Percentiles rank a stretch among this genome's conserved stretches.
Evolutionary conservation across 2,113 vertebrate genomes (phyloP).

Genomic region (Dipodomys merriami): DNA sequence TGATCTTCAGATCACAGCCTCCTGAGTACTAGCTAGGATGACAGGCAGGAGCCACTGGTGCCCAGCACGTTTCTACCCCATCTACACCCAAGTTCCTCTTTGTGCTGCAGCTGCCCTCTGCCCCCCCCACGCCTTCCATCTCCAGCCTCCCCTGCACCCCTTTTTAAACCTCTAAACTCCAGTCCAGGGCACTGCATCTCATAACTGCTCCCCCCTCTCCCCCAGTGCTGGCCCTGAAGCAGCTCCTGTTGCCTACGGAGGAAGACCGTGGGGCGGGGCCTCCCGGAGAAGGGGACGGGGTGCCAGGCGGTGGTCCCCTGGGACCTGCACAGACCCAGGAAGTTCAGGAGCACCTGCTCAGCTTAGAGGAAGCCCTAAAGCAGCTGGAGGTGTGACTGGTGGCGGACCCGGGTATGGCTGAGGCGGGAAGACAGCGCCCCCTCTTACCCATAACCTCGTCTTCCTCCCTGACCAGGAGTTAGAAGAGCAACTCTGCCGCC

Average conservation of each 20-base stretch:
- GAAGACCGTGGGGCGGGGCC: conserved; percentile 68
- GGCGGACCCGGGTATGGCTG: rapidly evolving
- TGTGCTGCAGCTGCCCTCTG: neutral
- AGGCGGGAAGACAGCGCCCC: neutral
- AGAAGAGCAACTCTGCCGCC: conserved; percentile 81
- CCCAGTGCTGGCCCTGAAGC: conserved; percentile 89
- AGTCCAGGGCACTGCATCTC: neutral
- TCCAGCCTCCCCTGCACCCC: neutral
- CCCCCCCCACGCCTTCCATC: neutral
- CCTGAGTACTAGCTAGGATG: too few species aligned
- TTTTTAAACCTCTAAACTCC: too few species aligned
- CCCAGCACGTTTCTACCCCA: too few species aligned
- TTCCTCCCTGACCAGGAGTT: conserved; percentile 68
- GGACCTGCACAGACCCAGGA: conserved; percentile 84
- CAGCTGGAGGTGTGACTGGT: conserved; percentile 87
- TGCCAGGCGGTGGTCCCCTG: conserved; percentile 68
- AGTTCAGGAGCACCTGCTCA: conserved; percentile 85
- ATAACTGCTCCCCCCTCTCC: neutral
- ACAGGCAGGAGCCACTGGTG: too few species aligned
- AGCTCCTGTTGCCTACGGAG: conserved; percentile 87
- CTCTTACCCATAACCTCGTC: neutral
- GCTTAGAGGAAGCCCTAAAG: conserved; percentile 88
- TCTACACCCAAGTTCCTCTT: neutral
- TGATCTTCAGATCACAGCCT: too few species aligned
- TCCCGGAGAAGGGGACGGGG: conserved; percentile 64